Evolutionary conservation across 53 echinoderm and acorn worm genomes (phyloP), one percentile per base, ranked within the genome.

Genomic region (Patiria pectinifera): DNA sequence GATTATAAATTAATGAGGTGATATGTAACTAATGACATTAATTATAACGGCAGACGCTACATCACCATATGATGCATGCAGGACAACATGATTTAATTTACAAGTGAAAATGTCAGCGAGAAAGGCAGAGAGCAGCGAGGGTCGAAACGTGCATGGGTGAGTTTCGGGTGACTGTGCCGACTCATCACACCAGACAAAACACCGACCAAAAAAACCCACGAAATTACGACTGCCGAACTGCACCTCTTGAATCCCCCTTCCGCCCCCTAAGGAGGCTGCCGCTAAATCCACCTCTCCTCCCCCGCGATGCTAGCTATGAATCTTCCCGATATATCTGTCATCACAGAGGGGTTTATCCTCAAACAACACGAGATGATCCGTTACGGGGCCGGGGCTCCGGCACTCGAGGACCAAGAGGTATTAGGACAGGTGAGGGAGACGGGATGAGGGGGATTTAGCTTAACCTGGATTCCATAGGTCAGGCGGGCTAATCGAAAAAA

Each of bases 381-480:
- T 90, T 90, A 61, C 81, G 69, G 63, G 81, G 4, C 77, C 26
- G 58, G 80, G 62, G 44, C 14, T 60, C 80, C 45, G 90, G 46
- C 44, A 62, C 71, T 63, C 48, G 66, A 81, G 90, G 80, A 46
- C 62, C 90, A 62, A 80, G 61, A 45, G 90, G 90, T 66, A 90
- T 90, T 90, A 81, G 80, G 80, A 80, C 82, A 81, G 80, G 90
- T 90, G 90, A 81, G 80, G 62, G 62, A 46, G 90, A 90, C 81
- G 90, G 90, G 90, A 90, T 90, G 90, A 46, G 53, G 90, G 81
- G 90, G 90, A 90, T 90, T 90, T 79, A 45, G 19, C 16, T 1
- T 90, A 80, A 90, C 90, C 90, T 90, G 90, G 62, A 61, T 90
- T 90, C 44, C 47, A 80, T 80, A 90, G 90, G 90, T 90, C 90